phyloP scores from a whole-genome alignment of 2,113 vertebrate genomes.

The Pedionomus torquatus region DNA sequence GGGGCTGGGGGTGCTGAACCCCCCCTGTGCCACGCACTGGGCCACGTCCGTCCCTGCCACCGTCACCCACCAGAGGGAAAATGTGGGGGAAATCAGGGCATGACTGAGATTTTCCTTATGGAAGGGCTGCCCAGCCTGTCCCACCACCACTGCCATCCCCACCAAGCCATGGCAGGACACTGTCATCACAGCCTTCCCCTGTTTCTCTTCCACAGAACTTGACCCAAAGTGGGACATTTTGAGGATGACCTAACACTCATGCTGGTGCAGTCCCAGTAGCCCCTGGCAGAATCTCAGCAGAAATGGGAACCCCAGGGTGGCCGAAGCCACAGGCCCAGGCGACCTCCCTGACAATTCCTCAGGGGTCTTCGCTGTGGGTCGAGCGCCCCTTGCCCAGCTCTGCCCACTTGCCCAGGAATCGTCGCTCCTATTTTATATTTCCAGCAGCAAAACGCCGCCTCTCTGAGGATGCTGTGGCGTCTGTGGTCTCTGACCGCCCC shows the following conservation, averaged over 20 bases:
- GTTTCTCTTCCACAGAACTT: background rate
- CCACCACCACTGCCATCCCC: background rate
- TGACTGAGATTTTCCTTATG: background rate
- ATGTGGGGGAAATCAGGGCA: background rate
- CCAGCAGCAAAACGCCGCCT: background rate
- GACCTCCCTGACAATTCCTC: background rate
- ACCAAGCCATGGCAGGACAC: background rate
- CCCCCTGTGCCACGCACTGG: fast-evolving
- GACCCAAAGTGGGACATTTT: background rate
- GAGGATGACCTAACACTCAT: background rate
- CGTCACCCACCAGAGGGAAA: background rate
- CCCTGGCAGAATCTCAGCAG: background rate
- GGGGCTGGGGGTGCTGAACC: background rate
- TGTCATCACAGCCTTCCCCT: background rate
- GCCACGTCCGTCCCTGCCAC: background rate
- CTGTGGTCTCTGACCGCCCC: fast-evolving
- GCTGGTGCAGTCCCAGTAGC: background rate
- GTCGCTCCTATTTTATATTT: background rate
- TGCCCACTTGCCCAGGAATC: background rate
- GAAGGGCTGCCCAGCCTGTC: background rate
- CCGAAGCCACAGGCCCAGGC: background rate
- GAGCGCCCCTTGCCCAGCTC: background rate
- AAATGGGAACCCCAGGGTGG: background rate
- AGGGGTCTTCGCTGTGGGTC: background rate
- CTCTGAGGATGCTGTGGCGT: background rate